These are phyloP conservation scores for Atta texana DNA, from an alignment of 1,140 invertebrate species.

Conservation along the genomic window DNA sequence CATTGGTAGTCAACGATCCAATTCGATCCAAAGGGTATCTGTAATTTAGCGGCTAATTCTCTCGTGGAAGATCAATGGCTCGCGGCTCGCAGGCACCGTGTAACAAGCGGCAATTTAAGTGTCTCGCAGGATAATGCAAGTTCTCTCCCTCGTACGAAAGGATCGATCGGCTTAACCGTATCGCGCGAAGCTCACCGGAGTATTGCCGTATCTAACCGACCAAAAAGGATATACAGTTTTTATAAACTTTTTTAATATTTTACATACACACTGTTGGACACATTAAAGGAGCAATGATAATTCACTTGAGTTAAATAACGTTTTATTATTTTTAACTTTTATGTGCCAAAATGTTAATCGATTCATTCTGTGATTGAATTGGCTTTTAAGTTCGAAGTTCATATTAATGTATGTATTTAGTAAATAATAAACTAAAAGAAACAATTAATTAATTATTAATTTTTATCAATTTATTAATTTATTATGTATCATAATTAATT, in stretches of 20 bases:
- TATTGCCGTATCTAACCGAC: background rate
- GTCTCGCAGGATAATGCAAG: slow-evolving; percentile 47
- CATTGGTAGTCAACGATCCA: slow-evolving; percentile 42
- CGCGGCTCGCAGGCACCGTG: slow-evolving; percentile 38
- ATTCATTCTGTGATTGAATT: too few species aligned
- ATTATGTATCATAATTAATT: too few species aligned
- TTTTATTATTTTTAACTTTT: too few species aligned
- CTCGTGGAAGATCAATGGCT: slow-evolving; percentile 49
- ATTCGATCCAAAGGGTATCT: slow-evolving; percentile 39
- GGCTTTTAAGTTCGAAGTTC: too few species aligned
- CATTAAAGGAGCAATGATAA: too few species aligned
- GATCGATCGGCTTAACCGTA: slow-evolving; percentile 41
- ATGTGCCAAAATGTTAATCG: too few species aligned
- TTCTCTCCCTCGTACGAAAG: slow-evolving; percentile 28
- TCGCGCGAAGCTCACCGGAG: background rate
- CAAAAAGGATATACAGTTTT: background rate
- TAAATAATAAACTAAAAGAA: too few species aligned
- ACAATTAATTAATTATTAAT: too few species aligned
- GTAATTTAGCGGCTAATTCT: slow-evolving; percentile 64
- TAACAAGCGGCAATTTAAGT: slow-evolving; percentile 66
- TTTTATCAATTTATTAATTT: too few species aligned
- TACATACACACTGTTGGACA: background rate
- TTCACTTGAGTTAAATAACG: too few species aligned
- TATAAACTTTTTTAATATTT: background rate
- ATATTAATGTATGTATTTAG: too few species aligned